Evolutionary conservation across 2,113 vertebrate species (phyloP).

Genomic region (Bettongia penicillata): DNA sequence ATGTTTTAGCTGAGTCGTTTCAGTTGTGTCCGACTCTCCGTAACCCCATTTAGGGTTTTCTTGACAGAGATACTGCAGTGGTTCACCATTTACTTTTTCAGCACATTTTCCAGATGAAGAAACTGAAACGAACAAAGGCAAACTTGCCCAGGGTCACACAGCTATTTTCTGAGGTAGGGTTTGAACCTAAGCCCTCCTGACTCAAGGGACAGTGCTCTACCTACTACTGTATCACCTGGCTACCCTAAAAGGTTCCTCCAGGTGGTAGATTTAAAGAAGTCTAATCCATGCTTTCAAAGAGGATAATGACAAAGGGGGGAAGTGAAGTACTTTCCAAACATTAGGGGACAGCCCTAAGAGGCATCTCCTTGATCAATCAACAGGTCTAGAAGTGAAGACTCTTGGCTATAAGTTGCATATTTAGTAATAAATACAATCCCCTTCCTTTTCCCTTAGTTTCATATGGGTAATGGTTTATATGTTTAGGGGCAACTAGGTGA

Average conservation of each 20-base stretch:
- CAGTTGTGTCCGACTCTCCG: not conserved
- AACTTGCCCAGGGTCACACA: not conserved
- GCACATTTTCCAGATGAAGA: not conserved
- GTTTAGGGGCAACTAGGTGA: not conserved
- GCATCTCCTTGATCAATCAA: not conserved
- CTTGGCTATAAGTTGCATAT: constrained; percentile 16
- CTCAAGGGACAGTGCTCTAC: not conserved
- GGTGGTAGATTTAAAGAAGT: not conserved
- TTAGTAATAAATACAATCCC: constrained; percentile 58
- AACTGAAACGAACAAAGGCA: not conserved
- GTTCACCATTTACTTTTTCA: not conserved
- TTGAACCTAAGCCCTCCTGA: not conserved
- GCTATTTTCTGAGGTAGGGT: not conserved
- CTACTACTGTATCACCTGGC: not conserved
- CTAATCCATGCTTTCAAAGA: not conserved
- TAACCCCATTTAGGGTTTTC: not conserved
- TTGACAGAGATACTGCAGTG: not conserved
- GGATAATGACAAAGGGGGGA: not conserved
- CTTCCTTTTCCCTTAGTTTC: constrained; percentile 7
- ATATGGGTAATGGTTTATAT: constrained; percentile 47
- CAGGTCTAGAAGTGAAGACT: constrained; percentile 26
- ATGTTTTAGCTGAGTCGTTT: not conserved
- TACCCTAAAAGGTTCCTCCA: not conserved
- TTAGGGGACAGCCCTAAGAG: not conserved
- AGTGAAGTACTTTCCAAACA: not conserved